phyloP scores from a whole-genome alignment of 2,113 vertebrate genomes.

The Tauraco erythrolophus region DNA sequence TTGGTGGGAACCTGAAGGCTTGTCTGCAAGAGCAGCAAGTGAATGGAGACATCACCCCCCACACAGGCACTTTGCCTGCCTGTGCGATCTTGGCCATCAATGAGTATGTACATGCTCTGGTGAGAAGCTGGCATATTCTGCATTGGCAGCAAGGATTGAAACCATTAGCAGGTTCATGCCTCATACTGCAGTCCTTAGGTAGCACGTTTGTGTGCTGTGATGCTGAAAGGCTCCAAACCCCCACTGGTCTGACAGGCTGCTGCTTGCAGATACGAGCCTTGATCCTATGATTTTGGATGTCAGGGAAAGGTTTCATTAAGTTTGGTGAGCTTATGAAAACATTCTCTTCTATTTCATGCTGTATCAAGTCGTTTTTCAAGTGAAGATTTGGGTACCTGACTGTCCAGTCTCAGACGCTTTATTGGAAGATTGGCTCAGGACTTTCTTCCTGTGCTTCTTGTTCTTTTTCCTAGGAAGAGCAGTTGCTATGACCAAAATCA shows the following conservation, averaged over 20 bases:
- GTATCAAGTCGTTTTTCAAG: background rate
- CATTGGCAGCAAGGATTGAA: background rate
- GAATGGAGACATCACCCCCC: background rate
- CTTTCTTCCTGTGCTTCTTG: background rate
- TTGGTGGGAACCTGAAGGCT: background rate
- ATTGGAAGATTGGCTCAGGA: background rate
- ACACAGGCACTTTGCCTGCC: background rate
- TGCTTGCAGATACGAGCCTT: background rate
- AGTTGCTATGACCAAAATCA: background rate
- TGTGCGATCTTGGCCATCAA: accelerated
- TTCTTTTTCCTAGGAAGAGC: background rate
- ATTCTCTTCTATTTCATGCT: background rate
- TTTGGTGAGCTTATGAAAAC: background rate
- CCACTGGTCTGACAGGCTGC: background rate
- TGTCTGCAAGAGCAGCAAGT: background rate
- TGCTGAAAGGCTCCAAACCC: background rate
- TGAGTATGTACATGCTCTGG: background rate
- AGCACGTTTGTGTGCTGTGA: accelerated
- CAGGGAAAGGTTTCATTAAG: background rate
- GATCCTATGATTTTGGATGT: background rate
- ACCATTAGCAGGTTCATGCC: background rate
- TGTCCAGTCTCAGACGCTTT: background rate
- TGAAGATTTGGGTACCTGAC: background rate
- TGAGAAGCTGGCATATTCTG: background rate
- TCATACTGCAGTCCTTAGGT: background rate